phyloP scores from a whole-genome alignment of 2,797 vertebrate genomes.

The Neomorphus geoffroyi region DNA sequence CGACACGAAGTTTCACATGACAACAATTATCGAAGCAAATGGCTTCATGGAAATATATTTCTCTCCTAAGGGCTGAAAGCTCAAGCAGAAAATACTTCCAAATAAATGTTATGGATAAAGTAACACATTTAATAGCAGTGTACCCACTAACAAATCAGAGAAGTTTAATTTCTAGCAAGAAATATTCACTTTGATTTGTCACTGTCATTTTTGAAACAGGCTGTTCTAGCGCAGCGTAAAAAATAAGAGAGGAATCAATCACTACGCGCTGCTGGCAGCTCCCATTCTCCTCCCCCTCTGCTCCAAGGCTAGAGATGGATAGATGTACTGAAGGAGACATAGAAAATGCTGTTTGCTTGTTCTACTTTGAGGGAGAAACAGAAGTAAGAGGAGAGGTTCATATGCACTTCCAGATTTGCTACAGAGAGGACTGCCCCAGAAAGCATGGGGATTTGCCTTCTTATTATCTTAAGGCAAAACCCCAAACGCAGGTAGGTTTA shows the following conservation, averaged over 20 bases:
- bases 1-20: background rate
- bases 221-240: background rate
- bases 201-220: background rate
- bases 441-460: background rate
- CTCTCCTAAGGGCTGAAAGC: background rate
- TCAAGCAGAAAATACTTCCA: background rate
- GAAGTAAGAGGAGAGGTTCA: background rate
- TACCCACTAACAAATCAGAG: background rate
- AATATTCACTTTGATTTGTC: background rate
- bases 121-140: background rate
- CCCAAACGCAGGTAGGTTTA: background rate
- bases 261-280: conserved; percentile 9
- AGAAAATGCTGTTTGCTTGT: background rate
- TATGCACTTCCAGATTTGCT: background rate
- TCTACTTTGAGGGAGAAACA: background rate
- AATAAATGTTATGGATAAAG: background rate
- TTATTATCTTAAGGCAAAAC: background rate
- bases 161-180: background rate
- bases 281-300: conserved; percentile 16
- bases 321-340: background rate
- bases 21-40: background rate
- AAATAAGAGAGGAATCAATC: conserved; percentile 14
- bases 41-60: background rate
- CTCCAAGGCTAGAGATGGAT: background rate
- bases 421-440: background rate